Base-by-base conservation (phyloP, 23 tunicate species). In the Clavelina lepadiformis region DNA sequence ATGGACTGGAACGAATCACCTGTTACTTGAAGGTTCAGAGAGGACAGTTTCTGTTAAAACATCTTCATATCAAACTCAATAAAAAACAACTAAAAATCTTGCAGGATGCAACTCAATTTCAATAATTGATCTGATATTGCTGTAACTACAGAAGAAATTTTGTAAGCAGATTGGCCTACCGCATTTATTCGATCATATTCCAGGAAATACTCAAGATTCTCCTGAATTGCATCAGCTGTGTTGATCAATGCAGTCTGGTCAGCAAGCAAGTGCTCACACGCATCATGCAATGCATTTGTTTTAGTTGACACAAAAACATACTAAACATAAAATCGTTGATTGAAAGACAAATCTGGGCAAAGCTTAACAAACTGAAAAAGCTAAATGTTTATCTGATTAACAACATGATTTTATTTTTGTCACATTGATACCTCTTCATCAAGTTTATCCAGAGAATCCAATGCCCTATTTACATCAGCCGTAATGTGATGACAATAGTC, bases 201-300 rank as follows among this genome's bases (percentile, higher is more conserved):
- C 20, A 68, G 66, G 65, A 94, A 94, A 63, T 56, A 86, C 28
- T 74, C 77, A 1, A 94, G 85, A 57, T 94, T 93, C 34, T 86
- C 84, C 50, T 81, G 80, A 28, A 94, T 80, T 11, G 73, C 72
- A 23, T 94, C 95, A 3, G 95, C 99, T 28, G 66, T 63, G 47
- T 80, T 75, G 22, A 89, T 79, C 35, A 94, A 55, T 19, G 74
- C 54, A 7, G 95, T 94, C 54, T 86, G 95, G 50, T 94, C 99
- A 22, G 88, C 75, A 1, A 94, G 81, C 13, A 94, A 62, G 35
- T 89, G 88, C 52, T 94, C 95, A 76, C 99, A 94, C 21, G 95
- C 99, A 33, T 94, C 78, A 61, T 94, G 99, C 30, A 94, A 85
- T 36, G 95, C 99, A 56, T 89, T 86, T 2, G 95, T 94, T 70